Conservation (phyloP, 23 tunicate genomes). For the Corella eumyota region DNA sequence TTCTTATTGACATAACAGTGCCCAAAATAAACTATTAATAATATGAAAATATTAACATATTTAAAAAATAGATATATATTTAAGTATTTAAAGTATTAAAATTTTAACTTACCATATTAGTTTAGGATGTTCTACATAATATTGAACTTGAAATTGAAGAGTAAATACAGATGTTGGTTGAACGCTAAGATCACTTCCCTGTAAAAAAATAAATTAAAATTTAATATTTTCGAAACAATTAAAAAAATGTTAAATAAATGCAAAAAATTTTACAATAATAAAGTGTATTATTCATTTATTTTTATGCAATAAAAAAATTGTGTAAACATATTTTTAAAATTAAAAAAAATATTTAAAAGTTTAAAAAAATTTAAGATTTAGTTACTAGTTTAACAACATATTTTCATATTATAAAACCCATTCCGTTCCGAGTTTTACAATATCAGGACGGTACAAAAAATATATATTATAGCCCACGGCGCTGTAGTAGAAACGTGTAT, state of each 20-base stretch:
- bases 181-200: constrained; percentile 69
- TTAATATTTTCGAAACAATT: no score
- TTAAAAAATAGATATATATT: background rate
- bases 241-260: no score
- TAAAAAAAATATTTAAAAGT: background rate
- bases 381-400: no score
- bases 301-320: background rate
- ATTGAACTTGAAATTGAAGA: constrained; percentile 86
- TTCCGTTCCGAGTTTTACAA: no score
- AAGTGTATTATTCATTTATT: background rate
- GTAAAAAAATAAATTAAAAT: constrained; percentile 11
- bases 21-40: background rate
- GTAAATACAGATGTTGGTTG: constrained; percentile 66
- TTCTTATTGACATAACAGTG: no score
- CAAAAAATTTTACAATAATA: background rate
- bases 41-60: background rate
- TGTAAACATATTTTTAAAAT: background rate
- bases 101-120: constrained; percentile 44
- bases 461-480: no score
- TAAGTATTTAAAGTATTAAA: no score
- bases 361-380: no score
- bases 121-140: constrained; percentile 77
- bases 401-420: no score
- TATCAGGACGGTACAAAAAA: no score
- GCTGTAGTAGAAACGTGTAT: no score